Evolutionary conservation across 1,140 invertebrate species (phyloP).

Genomic region (Papilio machaon): DNA sequence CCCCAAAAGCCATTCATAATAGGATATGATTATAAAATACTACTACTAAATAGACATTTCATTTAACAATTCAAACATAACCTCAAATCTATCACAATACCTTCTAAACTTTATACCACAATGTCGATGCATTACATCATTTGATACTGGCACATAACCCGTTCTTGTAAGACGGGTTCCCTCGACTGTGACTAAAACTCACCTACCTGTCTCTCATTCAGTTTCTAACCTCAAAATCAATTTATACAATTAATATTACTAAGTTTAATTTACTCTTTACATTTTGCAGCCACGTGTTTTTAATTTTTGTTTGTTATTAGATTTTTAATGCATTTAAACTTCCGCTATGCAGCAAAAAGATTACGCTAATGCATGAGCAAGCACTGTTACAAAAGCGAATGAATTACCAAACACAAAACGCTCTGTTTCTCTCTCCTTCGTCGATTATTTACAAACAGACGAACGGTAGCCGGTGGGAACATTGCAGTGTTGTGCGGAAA

Average conservation of each 20-base stretch:
- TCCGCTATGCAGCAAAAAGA: conserved; percentile 13
- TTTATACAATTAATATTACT: neutral
- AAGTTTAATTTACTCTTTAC: neutral
- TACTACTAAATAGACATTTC: neutral
- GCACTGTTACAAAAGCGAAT: conserved; percentile 2
- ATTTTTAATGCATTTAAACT: neutral
- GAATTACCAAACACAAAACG: conserved; percentile 20
- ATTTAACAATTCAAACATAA: neutral
- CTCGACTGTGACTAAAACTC: conserved; percentile 13
- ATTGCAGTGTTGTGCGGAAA: conserved; percentile 12
- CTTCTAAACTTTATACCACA: neutral
- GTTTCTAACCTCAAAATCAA: conserved; percentile 16
- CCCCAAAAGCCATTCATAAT: neutral
- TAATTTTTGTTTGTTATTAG: neutral
- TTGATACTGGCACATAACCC: neutral
- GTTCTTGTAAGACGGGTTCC: conserved; percentile 12
- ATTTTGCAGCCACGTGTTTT: neutral
- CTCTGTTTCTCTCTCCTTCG: neutral
- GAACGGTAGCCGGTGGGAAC: conserved; percentile 5
- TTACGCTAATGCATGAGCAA: conserved; percentile 6
- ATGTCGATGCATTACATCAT: conserved; percentile 1
- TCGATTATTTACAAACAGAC: conserved; percentile 26
- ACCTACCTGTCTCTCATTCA: neutral
- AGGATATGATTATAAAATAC: no score
- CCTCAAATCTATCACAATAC: neutral